Conservation (phyloP, 2,888 invertebrate species). For the Limenitis camilla region DNA sequence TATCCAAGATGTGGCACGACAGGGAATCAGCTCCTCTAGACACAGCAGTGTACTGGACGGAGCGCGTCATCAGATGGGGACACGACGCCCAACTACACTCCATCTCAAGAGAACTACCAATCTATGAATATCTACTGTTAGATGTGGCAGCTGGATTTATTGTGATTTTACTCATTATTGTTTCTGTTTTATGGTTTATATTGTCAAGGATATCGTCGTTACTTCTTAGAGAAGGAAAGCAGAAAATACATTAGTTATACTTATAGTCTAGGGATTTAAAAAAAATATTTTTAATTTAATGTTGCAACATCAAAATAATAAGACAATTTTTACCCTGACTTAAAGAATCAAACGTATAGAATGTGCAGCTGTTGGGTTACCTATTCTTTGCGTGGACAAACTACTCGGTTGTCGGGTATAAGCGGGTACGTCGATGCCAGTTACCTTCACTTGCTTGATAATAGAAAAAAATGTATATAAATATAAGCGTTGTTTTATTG, state of each 20-base stretch:
- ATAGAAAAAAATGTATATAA: too few relatives aligned
- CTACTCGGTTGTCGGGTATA: too few relatives aligned
- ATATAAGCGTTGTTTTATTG: too few relatives aligned
- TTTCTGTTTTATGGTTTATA: constrained; percentile 37
- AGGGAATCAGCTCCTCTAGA: constrained; percentile 68
- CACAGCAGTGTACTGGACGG: constrained; percentile 75
- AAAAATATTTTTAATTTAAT: too few relatives aligned
- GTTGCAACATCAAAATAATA: too few relatives aligned
- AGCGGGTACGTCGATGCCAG: too few relatives aligned
- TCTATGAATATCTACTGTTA: constrained; percentile 45
- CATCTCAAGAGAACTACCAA: constrained; percentile 42
- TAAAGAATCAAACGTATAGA: too few relatives aligned
- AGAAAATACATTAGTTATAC: constrained; percentile 47
- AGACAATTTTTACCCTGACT: too few relatives aligned
- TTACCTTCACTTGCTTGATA: too few relatives aligned
- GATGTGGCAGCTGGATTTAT: constrained; percentile 50
- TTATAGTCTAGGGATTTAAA: too few relatives aligned
- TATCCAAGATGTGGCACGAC: constrained; percentile 70
- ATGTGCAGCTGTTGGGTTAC: too few relatives aligned
- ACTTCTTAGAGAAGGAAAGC: constrained; percentile 41
- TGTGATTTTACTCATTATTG: constrained; percentile 33
- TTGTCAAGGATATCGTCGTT: constrained; percentile 39
- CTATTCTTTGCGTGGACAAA: too few relatives aligned
- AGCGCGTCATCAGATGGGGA: constrained; percentile 69
- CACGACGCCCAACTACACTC: constrained; percentile 46